phyloP scores from a whole-genome alignment of 2,797 vertebrate species.

The Numenius phaeopus region DNA sequence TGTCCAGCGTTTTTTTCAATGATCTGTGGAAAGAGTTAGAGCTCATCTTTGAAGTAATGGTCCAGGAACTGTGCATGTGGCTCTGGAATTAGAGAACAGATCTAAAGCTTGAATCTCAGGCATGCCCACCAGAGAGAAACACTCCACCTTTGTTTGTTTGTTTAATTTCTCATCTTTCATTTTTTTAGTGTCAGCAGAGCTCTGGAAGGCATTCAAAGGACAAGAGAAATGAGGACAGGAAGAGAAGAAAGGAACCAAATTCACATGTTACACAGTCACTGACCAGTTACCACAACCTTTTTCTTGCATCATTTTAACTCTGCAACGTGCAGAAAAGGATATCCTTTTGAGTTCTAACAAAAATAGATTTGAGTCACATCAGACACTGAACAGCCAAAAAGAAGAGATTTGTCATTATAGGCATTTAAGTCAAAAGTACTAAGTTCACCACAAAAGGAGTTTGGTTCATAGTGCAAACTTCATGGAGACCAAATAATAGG shows the following conservation, averaged over 20 bases:
- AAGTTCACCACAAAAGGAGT: not conserved
- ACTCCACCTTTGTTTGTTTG: not conserved
- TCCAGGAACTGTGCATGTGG: not conserved
- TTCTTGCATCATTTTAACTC: slow-evolving; percentile 23
- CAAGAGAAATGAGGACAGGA: not conserved
- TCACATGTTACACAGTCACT: not conserved
- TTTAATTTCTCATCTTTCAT: not conserved
- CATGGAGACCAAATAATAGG: not conserved
- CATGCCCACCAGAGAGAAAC: not conserved
- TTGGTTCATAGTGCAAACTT: not conserved
- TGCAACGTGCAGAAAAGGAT: not conserved
- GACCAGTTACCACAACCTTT: not conserved
- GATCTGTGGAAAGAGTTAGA: slow-evolving; percentile 82
- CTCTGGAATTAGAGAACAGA: not conserved
- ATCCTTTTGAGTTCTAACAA: not conserved
- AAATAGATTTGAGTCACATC: not conserved
- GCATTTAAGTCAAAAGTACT: not conserved
- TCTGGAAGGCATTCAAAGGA: not conserved
- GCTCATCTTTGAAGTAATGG: not conserved
- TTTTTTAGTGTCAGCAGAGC: not conserved
- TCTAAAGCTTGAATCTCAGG: not conserved
- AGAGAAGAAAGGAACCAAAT: slow-evolving; percentile 16
- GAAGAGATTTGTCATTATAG: not conserved
- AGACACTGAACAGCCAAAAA: not conserved
- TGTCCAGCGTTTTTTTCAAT: slow-evolving; percentile 94